Evolutionary conservation across 1,140 invertebrate species (phyloP).

Genomic region (Pogonomyrmex barbatus): DNA sequence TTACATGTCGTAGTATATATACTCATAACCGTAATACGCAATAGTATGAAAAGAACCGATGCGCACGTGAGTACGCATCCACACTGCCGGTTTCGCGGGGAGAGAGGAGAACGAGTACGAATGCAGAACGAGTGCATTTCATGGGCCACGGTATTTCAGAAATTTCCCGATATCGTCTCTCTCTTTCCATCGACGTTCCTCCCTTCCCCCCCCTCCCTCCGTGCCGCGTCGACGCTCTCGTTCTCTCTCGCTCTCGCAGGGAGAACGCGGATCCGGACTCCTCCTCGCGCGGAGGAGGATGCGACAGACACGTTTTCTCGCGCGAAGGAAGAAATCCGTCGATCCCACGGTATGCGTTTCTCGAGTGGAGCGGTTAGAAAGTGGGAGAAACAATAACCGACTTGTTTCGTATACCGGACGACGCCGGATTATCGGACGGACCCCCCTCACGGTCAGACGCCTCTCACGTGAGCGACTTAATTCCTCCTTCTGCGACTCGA

Average conservation of each 20-base stretch:
- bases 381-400: slow-evolving; percentile 64
- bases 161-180: slow-evolving; percentile 72
- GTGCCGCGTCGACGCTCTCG: not conserved
- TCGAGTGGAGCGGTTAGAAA: slow-evolving; percentile 43
- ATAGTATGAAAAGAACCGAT: not conserved
- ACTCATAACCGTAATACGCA: slow-evolving; percentile 8
- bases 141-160: slow-evolving; percentile 74
- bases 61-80: not conserved
- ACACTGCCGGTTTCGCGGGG: not conserved
- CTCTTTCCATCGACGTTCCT: slow-evolving; percentile 65
- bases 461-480: slow-evolving; percentile 34
- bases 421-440: slow-evolving; percentile 44
- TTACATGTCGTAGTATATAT: not conserved
- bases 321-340: slow-evolving; percentile 41
- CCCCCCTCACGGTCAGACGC: not conserved
- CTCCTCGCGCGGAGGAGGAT: slow-evolving; percentile 31
- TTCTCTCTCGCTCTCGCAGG: not conserved
- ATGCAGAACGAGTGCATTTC: slow-evolving; percentile 75
- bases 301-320: slow-evolving; percentile 36
- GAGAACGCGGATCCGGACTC: slow-evolving; percentile 25
- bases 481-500: slow-evolving; percentile 14
- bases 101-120: slow-evolving; percentile 57
- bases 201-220: not conserved
- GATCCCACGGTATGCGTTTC: slow-evolving; percentile 36
- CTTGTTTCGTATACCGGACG: slow-evolving; percentile 55